Evolutionary conservation across 2,888 invertebrate species (phyloP), one percentile per base, ranked within the genome.

Genomic region (Phortica magna): DNA sequence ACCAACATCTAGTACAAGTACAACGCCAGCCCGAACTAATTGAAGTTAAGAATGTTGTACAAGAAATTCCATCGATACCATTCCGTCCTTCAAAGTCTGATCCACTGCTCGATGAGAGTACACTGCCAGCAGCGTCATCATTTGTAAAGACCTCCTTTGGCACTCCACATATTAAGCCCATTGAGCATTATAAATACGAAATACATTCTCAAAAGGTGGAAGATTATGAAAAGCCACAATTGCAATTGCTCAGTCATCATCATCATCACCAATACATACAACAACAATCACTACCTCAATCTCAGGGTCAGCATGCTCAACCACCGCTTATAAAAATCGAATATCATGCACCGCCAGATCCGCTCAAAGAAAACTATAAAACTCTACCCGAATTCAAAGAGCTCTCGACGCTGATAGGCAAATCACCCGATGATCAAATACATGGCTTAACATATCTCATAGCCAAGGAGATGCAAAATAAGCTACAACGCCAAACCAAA

Each of bases 371-470:
- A 43, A 83, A 90, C 74, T 90, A 89, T 77, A 90, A 89, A 42
- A 83, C 90, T 9, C 57, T 88, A 61, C 89, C 81, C 0, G 91
- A 91, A 67, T 91, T 91, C 72, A 86, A 88, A 9, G 92, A 92
- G n/a, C 84, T 94, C 0, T 92, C 91, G 61, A 90, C 92, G 0
- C 84, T 94, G 7, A 88, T 94, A 43, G 93, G 93, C 19, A 93
- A 93, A 85, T 90, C 92, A 1, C 93, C 93, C 0, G 90, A 90
- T 7, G 91, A 92, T 75, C 93, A 94, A 87, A 90, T 94, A 22
- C 91, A 93, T 81, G 93, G 93, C 0, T 87, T 94, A 1, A 92
- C 93, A 64, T 92, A 92, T 76, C 83, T 94, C 5, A 82, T 93
- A 64, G 90, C 91, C 73, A 91, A 91, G 73, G 91, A 91, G 76